These are phyloP conservation scores for Nemurella pictetii DNA, from an alignment of 2,888 invertebrate genomes.

Conservation along the genomic window DNA sequence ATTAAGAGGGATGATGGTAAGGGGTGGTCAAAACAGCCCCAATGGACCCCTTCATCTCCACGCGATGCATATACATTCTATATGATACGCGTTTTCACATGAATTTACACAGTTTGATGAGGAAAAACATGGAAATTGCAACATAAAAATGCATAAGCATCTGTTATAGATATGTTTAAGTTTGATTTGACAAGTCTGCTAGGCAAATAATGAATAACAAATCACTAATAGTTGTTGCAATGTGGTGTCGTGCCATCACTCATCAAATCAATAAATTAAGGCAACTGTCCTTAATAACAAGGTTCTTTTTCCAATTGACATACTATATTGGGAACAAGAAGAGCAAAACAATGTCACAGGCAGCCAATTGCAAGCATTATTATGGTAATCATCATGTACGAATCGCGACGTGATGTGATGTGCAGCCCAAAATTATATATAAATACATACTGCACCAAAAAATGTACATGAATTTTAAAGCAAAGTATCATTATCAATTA, in stretches of 20 bases:
- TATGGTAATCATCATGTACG: too few species aligned
- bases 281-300: not conserved
- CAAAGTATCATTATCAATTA: not conserved
- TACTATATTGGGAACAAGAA: not conserved
- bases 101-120: too few species aligned
- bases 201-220: not conserved
- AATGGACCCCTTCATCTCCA: not conserved
- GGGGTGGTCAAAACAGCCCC: slow-evolving; percentile 19
- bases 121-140: too few species aligned
- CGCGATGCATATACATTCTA: too few species aligned
- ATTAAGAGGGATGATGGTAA: slow-evolving; percentile 19
- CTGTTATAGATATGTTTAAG: too few species aligned
- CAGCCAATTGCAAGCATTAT: not conserved
- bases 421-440: not conserved
- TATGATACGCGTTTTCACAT: too few species aligned
- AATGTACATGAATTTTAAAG: not conserved
- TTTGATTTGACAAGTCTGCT: too few species aligned
- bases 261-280: not conserved
- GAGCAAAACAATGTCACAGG: not conserved
- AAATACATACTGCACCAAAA: not conserved
- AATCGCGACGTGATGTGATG: not conserved
- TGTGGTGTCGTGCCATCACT: too few species aligned
- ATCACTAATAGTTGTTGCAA: not conserved
- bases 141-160: too few species aligned
- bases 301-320: not conserved